A percentile compares a stretch with the other conserved stretches of the same genome.
Conservation (phyloP, 2,888 invertebrate species). For the Drosophila acutilabella region DNA sequence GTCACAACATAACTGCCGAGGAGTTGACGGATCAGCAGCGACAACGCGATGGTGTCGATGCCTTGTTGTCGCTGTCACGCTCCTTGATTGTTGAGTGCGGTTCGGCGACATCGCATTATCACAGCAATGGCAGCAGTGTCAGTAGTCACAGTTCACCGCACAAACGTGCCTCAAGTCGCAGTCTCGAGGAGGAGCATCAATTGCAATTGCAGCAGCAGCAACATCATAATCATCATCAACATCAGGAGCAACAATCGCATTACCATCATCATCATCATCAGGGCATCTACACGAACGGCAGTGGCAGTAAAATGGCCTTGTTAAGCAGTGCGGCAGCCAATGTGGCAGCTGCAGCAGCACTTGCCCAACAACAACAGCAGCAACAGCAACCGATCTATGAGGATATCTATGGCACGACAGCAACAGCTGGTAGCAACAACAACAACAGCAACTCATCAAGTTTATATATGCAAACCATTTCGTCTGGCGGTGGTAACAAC, state of each 20-base stretch:
- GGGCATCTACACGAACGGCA: conserved; percentile 51
- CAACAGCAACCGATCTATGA: conserved; percentile 58
- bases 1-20: conserved; percentile 84
- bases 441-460: conserved; percentile 26
- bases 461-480: conserved; percentile 34
- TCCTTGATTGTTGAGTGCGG: conserved; percentile 86
- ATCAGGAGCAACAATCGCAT: conserved; percentile 32
- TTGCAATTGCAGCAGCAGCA: conserved; percentile 44
- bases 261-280: conserved; percentile 33
- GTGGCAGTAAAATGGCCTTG: conserved; percentile 76
- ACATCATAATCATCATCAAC: conserved; percentile 40
- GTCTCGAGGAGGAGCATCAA: conserved; percentile 73
- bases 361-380: conserved; percentile 37
- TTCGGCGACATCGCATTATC: conserved; percentile 64
- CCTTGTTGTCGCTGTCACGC: conserved; percentile 90
- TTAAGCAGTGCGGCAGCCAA: conserved; percentile 75
- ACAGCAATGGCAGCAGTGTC: conserved; percentile 71
- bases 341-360: conserved; percentile 47
- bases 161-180: conserved; percentile 83
- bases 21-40: conserved; percentile 89
- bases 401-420: conserved; percentile 73
- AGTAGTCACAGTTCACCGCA: conserved; percentile 81
- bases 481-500: conserved; percentile 9
- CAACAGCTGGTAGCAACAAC: conserved; percentile 50
- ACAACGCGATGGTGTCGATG: conserved; percentile 92